These are phyloP conservation scores for Calcarius ornatus DNA, from an alignment of 2,113 vertebrate species.

Conservation along the genomic window DNA sequence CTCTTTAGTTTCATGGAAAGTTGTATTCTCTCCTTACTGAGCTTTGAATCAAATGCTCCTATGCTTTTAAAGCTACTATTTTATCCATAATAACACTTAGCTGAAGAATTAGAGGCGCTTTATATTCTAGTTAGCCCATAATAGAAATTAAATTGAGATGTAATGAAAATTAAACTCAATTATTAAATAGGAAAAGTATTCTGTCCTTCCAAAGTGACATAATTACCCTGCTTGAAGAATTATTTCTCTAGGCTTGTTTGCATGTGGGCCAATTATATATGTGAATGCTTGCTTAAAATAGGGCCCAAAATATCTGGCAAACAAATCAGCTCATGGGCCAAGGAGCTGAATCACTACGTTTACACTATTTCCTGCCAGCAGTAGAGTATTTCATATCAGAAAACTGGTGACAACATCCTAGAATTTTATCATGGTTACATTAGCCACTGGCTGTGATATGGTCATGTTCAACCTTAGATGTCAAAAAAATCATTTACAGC, in stretches of 20 bases:
- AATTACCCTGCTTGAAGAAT: not conserved
- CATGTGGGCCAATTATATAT: not conserved
- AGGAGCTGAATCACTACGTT: not conserved
- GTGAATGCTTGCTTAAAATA: not conserved
- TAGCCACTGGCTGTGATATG: not conserved
- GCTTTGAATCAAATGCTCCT: not conserved
- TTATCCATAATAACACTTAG: not conserved
- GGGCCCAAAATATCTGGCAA: not conserved
- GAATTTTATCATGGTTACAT: not conserved
- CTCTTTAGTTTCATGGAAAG: not conserved
- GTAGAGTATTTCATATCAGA: not conserved
- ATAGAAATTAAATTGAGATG: not conserved
- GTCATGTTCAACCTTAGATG: not conserved
- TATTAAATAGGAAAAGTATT: not conserved
- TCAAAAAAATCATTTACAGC: not conserved
- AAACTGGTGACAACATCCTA: not conserved
- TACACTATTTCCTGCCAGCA: not conserved
- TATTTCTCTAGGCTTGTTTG: not conserved
- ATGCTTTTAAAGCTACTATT: not conserved
- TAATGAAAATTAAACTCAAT: not conserved
- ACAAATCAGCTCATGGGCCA: not conserved
- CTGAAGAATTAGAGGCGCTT: not conserved
- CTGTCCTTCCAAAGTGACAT: not conserved
- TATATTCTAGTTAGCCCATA: not conserved
- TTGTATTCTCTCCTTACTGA: not conserved